Base-by-base conservation (phyloP, 2,888 invertebrate species). In the Ethmia dodecea region DNA sequence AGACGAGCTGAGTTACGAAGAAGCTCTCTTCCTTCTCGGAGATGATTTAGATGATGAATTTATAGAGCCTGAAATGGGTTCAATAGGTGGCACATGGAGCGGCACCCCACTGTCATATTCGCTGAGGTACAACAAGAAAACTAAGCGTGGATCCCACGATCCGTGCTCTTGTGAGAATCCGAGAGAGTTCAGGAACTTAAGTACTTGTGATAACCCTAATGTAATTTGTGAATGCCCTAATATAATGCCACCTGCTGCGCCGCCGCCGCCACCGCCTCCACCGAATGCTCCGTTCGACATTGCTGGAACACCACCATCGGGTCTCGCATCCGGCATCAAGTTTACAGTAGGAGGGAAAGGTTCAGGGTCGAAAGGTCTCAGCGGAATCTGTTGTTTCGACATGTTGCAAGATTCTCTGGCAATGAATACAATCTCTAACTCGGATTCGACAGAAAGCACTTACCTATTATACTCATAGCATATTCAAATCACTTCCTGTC, bases 311-410 rank as follows among this genome's bases (percentile, higher is more conserved):
- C 11, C 4, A 6, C 4, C 6, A 9, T 8, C 9, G 2, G 55
- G 54, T 22, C 11, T 5, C 12, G 8, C 6, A 9, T 8, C 9
- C 1, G 55, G 54, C 22, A 33, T 54, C 15, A 67, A 64, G 37
- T 32, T 71, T 18, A 49, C 49, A 28, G 48, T 71, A n/a, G 55
- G 47, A 5, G 67, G 53, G 1, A 70, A 70, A 46, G 68, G 68
- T 2, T 55, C 64, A 3, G 49, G 42, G 2, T 59, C 68, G 1
- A 57, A 52, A 40, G 64, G 63, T 11, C 45, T 66, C 3, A 40
- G 43, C 28, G 64, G 62, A 8, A 50, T 68, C 43, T 55, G 60
- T 45, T 61, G 61, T 45, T 59, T 67, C 38, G 48, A 65, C 34
- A 28, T 60, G 34, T 1, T 49, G 2, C 43, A 46, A 33, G 36